These are phyloP conservation scores for Heliconius ismenius DNA, from an alignment of 2,888 invertebrate species.

Conservation along the genomic window DNA sequence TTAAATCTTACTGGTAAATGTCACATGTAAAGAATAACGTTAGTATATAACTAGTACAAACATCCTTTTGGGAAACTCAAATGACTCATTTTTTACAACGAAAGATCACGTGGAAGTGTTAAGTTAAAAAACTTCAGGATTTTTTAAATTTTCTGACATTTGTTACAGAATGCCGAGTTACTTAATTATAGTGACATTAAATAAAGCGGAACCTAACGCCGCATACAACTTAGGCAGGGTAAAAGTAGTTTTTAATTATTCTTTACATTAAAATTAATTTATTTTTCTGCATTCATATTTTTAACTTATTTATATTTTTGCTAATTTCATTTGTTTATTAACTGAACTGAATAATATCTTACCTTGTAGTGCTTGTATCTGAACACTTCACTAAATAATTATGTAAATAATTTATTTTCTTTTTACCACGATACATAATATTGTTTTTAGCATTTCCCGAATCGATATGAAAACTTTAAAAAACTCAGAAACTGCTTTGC, in stretches of 20 bases:
- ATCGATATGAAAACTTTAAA: not conserved
- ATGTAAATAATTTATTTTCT: conserved; percentile 22
- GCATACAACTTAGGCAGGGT: too few relatives aligned
- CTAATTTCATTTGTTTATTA: not conserved
- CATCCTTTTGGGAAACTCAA: not conserved
- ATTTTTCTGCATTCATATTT: too few relatives aligned
- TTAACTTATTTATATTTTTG: not conserved
- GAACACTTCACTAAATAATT: conserved; percentile 1
- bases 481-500: not conserved
- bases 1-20: not conserved
- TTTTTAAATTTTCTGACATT: too few relatives aligned
- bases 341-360: not conserved
- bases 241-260: too few relatives aligned
- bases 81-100: not conserved
- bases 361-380: not conserved
- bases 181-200: too few relatives aligned
- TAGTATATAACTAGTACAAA: not conserved
- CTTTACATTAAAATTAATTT: too few relatives aligned
- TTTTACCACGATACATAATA: conserved; percentile 13
- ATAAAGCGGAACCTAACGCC: too few relatives aligned
- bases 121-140: too few relatives aligned
- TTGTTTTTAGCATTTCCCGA: not conserved
- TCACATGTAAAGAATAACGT: conserved; percentile 1
- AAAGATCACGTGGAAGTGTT: not conserved
- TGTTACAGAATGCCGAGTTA: too few relatives aligned